Evolutionary conservation across 2,888 invertebrate species (phyloP), one percentile per base, ranked within the genome.

Genomic region (Campoplex capitator): DNA sequence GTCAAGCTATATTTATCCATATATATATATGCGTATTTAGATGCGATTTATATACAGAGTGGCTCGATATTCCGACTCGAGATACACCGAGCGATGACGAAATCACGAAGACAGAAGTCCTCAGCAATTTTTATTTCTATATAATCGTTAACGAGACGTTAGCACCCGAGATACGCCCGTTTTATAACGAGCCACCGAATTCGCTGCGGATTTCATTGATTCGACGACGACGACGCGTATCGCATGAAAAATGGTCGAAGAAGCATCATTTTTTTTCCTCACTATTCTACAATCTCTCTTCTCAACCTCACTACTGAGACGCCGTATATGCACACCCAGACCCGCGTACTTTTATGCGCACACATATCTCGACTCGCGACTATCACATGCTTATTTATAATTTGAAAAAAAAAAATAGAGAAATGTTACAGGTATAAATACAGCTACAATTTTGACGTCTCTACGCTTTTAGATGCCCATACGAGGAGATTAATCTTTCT

Each of bases 401-500:
- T 11, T 56, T 56, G 1, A n/a, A 35, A 56, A 23, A 35, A 56
- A 23, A 23, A 74, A 35, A 56, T 16, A 67, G n/a, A 67, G 13
- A 67, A 35, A 32, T 32, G 32, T 48, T 23, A 42, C 42, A 32
- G 45, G 32, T 28, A 13, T 38, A n/a, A 38, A 18, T 58, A 51
- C 28, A 23, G 67, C 68, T 80, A 76, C 81, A 45, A 73, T 77
- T 83, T 71, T 51, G 38, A 77, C 77, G 51, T 65, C 77, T 54
- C 70, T 18, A 35, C n/a, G 7, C 32, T 68, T 45, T 74, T 67
- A 35, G n/a, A 51, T 65, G 35, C 45, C 65, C 62, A 42, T 42
- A n/a, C 62, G 73, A 80, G 32, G 18, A 70, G 38, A 85, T 82
- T 74, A 74, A 83, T 85, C 78, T 78, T 70, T 75, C 58, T 74